Base-by-base conservation (phyloP, 2,797 vertebrate genomes). In the Oceanodroma leucorhoa region DNA sequence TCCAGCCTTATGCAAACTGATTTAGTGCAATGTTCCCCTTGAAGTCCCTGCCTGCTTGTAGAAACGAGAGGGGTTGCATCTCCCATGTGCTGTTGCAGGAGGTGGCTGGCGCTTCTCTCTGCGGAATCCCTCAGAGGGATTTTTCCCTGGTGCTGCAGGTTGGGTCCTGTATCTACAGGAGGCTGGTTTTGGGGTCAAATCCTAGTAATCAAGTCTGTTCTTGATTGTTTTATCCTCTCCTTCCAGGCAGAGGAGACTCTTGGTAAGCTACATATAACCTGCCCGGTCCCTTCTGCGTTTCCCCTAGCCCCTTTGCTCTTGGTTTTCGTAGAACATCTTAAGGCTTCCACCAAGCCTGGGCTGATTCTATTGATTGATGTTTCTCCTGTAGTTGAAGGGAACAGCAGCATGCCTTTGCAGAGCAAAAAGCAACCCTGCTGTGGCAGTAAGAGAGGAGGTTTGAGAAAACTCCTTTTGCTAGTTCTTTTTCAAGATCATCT, bases 51-150 rank as follows among this genome's bases (percentile, higher is more conserved):
- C 10, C 27, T 43, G 6, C 50, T 66, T 66, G 1, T 5, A 50
- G 46, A 36, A 50, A 72, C 0, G 2, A 50, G 32, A 43, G n/a
- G 14, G 16, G 5, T 51, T 83, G 19, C 36, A 18, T 43, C 15
- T 80, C 34, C 16, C 5, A 0, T 0, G 1, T 29, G 40, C 3
- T 34, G 27, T 1, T 0, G 2, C 6, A 4, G 38, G 73, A 40
- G n/a, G 38, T 48, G 34, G 38, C 34, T 79, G 36, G 14, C 57
- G 26, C 18, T 89, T 58, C 30, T 69, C 32, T 67, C 26, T 50
- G 50, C 16, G 53, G 85, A 79, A 67, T 53, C 21, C 13, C 24
- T 46, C 12, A 18, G 61, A 62, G 36, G 41, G 57, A 2, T 32
- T 78, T 85, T 75, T n/a, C 24, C 11, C 11, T 55, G 24, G 20